Conservation (phyloP, 1,140 invertebrate species). For the Diorhabda carinulata region DNA sequence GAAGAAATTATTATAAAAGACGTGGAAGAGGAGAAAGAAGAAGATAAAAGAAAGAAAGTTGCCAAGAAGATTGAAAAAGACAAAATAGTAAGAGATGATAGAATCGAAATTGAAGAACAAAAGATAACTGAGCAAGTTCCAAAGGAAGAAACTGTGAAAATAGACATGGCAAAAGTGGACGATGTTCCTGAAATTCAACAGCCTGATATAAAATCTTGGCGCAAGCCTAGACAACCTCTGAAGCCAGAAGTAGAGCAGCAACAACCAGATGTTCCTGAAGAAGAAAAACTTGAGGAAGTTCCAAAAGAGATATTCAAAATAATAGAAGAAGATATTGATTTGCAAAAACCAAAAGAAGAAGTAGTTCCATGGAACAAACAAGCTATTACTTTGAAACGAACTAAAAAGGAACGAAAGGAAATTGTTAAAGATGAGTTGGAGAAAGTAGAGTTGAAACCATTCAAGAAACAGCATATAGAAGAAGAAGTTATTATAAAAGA, state of each 20-base stretch:
- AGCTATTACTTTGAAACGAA: constrained; percentile 45
- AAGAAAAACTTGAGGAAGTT: neutral
- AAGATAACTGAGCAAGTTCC: constrained; percentile 34
- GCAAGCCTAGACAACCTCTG: constrained; percentile 5
- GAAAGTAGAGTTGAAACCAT: constrained; percentile 40
- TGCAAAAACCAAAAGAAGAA: constrained; percentile 36
- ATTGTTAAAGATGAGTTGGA: constrained; percentile 46
- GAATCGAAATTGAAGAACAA: constrained; percentile 28
- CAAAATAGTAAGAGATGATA: neutral
- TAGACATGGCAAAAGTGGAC: constrained; percentile 20
- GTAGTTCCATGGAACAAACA: constrained; percentile 48
- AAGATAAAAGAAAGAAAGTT: neutral
- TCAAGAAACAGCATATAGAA: constrained; percentile 5
- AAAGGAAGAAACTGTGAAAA: constrained; percentile 21
- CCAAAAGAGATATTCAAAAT: neutral
- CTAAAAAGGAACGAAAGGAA: constrained; percentile 42
- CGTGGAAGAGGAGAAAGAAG: neutral
- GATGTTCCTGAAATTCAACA: constrained; percentile 15
- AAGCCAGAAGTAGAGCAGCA: neutral
- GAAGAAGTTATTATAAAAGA: constrained; percentile 15
- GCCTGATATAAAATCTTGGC: constrained; percentile 24
- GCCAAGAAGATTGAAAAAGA: constrained; percentile 6
- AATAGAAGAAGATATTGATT: neutral
- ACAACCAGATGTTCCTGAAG: neutral
- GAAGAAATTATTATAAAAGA: constrained; percentile 15